Conservation (phyloP, 2,888 invertebrate genomes). For the Troides oblongomaculatus region DNA sequence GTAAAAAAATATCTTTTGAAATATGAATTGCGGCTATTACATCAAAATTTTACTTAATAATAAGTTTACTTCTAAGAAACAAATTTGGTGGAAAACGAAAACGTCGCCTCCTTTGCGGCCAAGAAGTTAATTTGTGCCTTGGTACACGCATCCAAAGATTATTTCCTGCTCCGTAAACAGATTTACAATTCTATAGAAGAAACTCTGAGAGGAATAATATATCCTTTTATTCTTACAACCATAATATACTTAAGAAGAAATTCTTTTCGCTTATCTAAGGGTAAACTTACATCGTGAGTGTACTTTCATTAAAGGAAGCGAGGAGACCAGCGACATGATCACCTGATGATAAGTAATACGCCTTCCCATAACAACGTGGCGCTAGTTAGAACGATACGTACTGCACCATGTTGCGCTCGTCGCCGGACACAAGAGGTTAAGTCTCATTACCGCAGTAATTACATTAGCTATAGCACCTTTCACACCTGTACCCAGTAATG, state of each 20-base stretch:
- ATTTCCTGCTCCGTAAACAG: conserved; percentile 20
- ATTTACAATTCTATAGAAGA: conserved; percentile 1
- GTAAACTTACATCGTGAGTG: too few species aligned
- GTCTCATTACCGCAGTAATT: too few species aligned
- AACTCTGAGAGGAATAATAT: conserved; percentile 13
- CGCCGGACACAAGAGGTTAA: too few species aligned
- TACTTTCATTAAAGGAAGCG: too few species aligned
- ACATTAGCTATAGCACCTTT: too few species aligned
- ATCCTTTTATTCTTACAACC: not conserved
- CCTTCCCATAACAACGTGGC: too few species aligned
- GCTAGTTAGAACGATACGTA: too few species aligned
- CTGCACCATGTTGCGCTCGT: too few species aligned
- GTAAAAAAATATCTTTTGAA: not conserved
- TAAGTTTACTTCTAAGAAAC: conserved; percentile 37
- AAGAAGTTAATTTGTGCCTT: conserved; percentile 43
- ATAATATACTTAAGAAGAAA: not conserved
- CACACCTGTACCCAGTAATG: too few species aligned
- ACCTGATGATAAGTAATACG: too few species aligned
- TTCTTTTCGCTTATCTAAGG: too few species aligned
- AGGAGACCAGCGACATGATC: too few species aligned
- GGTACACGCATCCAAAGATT: conserved; percentile 33
- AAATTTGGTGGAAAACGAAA: conserved; percentile 43
- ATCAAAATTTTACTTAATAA: conserved; percentile 35
- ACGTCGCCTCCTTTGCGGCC: conserved; percentile 38
- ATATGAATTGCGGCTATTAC: conserved; percentile 4